Evolutionary conservation across 2,888 invertebrate genomes (phyloP), one percentile per base, ranked within the genome.

Genomic region (Eugnorisma glareosa): DNA sequence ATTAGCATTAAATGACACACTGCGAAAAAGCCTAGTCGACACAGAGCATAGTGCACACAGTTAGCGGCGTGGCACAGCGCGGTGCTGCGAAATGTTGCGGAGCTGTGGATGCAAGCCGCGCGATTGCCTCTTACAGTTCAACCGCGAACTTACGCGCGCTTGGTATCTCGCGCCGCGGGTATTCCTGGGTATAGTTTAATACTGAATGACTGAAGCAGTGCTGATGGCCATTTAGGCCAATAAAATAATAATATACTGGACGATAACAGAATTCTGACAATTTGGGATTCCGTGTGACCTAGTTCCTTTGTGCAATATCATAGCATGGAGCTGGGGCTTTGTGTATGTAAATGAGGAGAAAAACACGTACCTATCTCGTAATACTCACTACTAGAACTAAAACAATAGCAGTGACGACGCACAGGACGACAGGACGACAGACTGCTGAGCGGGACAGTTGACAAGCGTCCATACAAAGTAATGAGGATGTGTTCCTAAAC

Each of bases 401-500:
- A 59, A 18, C 21, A 72, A 61, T 68, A 59, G 45, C 57, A 67
- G 67, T 21, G 28, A 15, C 63, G 40, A 48, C 15, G 45, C 21
- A 24, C 43, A 59, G 31, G 2, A 18, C 15, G 57, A 28, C 57
- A 59, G 28, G 59, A 31, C 21, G 31, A 59, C 31, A 31, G 21
- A 59, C 21, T 10, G 21, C 59, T 54, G n/a, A 35, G 76, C 40
- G 31, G 67, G 40, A 57, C 37, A 57, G 45, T 67, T 72, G 40
- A 63, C 66, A 54, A 35, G 45, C 54, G 73, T 72, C 37, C 83
- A 48, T 67, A 78, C 79, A 48, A 73, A 73, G 79, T 73, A 83
- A 81, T 72, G 82, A 68, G 45, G 28, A 84, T 21, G 45, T 28
- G 61, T 70, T 73, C 57, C 84, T 83, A 70, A 79, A 79, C 81